Evolutionary conservation across 2,888 invertebrate species (phyloP).

Genomic region (Steinernema scapterisci): DNA sequence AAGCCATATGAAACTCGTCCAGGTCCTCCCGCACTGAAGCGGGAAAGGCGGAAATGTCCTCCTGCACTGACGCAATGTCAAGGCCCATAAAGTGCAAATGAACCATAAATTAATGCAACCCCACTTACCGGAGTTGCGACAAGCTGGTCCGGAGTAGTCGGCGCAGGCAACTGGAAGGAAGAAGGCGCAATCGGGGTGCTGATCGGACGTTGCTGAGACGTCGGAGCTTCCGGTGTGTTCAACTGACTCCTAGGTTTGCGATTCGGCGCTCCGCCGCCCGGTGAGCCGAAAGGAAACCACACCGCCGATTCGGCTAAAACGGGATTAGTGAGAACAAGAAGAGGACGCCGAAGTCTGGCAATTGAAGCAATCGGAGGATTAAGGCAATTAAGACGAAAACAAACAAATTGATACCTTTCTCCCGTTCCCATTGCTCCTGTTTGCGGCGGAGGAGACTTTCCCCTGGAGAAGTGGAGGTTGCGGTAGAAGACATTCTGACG

Average conservation of each 20-base stretch:
- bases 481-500: too few species aligned
- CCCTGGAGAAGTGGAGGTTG: background rate
- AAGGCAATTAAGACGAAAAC: slow-evolving; percentile 22
- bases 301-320: slow-evolving; percentile 22
- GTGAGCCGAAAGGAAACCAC: slow-evolving; percentile 14
- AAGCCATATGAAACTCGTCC: too few species aligned
- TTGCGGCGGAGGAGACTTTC: slow-evolving; percentile 36
- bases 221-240: slow-evolving; percentile 8
- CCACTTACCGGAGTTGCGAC: too few species aligned
- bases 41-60: too few species aligned
- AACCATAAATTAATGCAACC: background rate
- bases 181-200: background rate
- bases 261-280: slow-evolving; percentile 21
- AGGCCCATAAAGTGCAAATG: background rate
- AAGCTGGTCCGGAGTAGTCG: too few species aligned
- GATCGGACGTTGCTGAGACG: background rate
- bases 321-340: background rate
- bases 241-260: slow-evolving; percentile 2
- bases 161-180: background rate
- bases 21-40: too few species aligned
- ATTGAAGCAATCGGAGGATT: background rate
- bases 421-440: slow-evolving; percentile 42
- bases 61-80: too few species aligned
- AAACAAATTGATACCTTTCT: slow-evolving; percentile 38
- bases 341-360: background rate